Percentiles rank a stretch among this genome's conserved stretches.
Conservation (phyloP, 2,888 invertebrate genomes). For the Charanyca ferruginea region DNA sequence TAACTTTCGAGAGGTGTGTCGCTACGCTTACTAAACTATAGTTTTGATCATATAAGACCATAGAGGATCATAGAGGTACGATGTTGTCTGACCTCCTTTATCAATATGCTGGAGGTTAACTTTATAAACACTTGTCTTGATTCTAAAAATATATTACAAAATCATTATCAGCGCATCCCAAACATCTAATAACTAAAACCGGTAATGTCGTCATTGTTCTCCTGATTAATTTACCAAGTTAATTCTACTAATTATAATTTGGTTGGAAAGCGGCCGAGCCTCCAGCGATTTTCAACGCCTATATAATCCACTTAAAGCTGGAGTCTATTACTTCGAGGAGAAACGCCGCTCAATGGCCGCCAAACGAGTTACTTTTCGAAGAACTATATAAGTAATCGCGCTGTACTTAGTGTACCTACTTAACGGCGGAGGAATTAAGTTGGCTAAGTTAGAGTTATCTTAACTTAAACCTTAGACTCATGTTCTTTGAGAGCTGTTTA, state of each 20-base stretch:
- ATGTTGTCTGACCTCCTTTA: too few relatives aligned
- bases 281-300: constrained; percentile 64
- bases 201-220: constrained; percentile 45
- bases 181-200: constrained; percentile 27
- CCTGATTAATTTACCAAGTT: constrained; percentile 71
- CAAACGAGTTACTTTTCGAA: constrained; percentile 5
- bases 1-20: too few relatives aligned
- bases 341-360: not conserved
- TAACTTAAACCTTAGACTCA: constrained; percentile 9
- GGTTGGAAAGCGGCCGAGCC: constrained; percentile 51
- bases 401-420: constrained; percentile 46
- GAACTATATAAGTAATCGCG: constrained; percentile 54
- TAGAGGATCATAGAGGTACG: too few relatives aligned
- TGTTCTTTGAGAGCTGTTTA: constrained; percentile 5
- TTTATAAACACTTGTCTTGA: too few relatives aligned
- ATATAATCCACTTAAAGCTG: constrained; percentile 57
- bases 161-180: constrained; percentile 9
- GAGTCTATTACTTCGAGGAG: not conserved
- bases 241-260: constrained; percentile 78
- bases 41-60: too few relatives aligned
- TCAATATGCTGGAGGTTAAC: too few relatives aligned
- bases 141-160: not conserved
- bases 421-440: constrained; percentile 29
- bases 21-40: too few relatives aligned
- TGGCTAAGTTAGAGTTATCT: constrained; percentile 44